These are phyloP conservation scores for Semicossyphus pulcher DNA, from an alignment of 2,113 vertebrate species.

Conservation along the genomic window DNA sequence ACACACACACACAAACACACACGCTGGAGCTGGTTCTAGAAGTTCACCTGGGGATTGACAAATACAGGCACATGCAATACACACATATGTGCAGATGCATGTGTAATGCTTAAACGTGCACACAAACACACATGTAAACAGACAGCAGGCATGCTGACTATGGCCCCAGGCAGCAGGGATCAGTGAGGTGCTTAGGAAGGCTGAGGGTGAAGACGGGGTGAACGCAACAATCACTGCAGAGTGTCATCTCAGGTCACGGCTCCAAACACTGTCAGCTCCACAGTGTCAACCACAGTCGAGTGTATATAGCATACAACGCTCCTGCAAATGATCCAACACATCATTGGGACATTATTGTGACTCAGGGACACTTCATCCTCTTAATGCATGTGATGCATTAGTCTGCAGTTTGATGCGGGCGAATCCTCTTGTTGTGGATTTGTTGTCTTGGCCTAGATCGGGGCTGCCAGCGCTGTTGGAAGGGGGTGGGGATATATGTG, in stretches of 20 bases:
- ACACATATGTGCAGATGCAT: background rate
- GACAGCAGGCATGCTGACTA: conserved; percentile 26
- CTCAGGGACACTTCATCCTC: conserved; percentile 21
- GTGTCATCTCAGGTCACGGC: conserved; percentile 53
- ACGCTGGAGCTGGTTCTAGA: conserved; percentile 5
- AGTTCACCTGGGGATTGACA: conserved; percentile 43
- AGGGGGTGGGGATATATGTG: background rate
- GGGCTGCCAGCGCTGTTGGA: background rate
- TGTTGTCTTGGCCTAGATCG: conserved; percentile 54
- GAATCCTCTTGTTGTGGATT: conserved; percentile 54
- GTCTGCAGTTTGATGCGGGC: conserved; percentile 1
- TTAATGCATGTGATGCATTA: conserved; percentile 38
- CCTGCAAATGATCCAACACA: background rate
- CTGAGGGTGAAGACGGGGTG: conserved; percentile 47
- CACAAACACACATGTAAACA: background rate
- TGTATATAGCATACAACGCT: background rate
- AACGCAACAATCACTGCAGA: conserved; percentile 26
- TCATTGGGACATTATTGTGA: conserved; percentile 4
- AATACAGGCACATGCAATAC: conserved; percentile 14
- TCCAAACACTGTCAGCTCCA: conserved; percentile 31
- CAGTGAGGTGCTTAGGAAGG: conserved; percentile 51
- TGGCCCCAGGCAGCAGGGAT: conserved; percentile 55
- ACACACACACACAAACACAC: conserved; percentile 26
- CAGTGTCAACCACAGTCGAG: conserved; percentile 4
- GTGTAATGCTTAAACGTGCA: background rate